A percentile compares a stretch with the other conserved stretches of the same genome.
Evolutionary conservation across 2,797 vertebrate species (phyloP).

Genomic region (Zenarchopterus dispar): DNA sequence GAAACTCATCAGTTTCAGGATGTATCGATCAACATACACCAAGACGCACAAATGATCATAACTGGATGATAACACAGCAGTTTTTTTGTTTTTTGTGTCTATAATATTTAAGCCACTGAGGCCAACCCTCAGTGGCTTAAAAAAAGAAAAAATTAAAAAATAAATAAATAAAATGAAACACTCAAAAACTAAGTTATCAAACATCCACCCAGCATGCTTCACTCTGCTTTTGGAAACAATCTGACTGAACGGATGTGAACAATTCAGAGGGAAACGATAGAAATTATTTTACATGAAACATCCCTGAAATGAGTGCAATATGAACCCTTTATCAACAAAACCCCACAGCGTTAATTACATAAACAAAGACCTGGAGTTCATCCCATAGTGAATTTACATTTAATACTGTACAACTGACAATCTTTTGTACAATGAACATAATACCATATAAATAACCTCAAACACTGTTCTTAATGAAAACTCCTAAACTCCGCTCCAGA

Average conservation of each 20-base stretch:
- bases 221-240: too few relatives aligned
- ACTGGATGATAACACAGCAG: too few relatives aligned
- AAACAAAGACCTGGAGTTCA: constrained; percentile 54
- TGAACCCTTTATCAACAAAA: constrained; percentile 34
- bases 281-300: constrained; percentile 36
- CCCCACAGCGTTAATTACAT: constrained; percentile 11
- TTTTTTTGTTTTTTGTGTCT: background rate
- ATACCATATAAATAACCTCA: constrained; percentile 68
- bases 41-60: too few relatives aligned
- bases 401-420: constrained; percentile 71
- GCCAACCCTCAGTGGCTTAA: too few relatives aligned
- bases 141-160: constrained; percentile 1
- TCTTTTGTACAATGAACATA: constrained; percentile 63
- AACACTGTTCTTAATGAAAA: constrained; percentile 50
- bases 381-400: constrained; percentile 54
- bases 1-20: too few relatives aligned
- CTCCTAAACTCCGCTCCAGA: constrained; percentile 48
- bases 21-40: too few relatives aligned
- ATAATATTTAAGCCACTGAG: constrained; percentile 16
- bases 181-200: constrained; percentile 24
- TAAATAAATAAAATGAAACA: constrained; percentile 19
- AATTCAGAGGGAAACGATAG: background rate
- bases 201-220: constrained; percentile 65
- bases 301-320: constrained; percentile 22
- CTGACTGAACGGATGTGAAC: too few relatives aligned